Evolutionary conservation across 2,797 vertebrate species (phyloP).

Genomic region (Jordanella pulchra): DNA sequence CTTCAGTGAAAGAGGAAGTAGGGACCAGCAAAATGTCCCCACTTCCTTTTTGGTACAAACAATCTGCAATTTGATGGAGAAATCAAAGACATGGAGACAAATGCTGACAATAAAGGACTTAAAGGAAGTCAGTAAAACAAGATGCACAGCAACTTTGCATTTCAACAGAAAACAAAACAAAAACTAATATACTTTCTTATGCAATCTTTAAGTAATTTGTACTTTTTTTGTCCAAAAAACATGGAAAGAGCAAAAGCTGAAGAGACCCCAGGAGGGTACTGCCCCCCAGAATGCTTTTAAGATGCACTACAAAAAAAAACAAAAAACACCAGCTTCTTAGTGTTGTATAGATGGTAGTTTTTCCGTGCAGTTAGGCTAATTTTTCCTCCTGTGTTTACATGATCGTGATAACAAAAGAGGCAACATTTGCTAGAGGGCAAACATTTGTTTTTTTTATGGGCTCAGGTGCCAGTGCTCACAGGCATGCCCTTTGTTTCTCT

Average conservation of each 20-base stretch:
- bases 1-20: no score
- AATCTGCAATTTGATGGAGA: no score
- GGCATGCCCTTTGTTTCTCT: slow-evolving; percentile 62
- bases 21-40: no score
- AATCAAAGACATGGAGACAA: no score
- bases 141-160: background rate
- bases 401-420: slow-evolving; percentile 28
- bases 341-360: slow-evolving; percentile 28
- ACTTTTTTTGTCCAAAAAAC: background rate
- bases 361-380: slow-evolving; percentile 19
- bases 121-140: background rate
- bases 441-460: slow-evolving; percentile 60
- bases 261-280: background rate
- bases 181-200: background rate
- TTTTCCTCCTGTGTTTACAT: slow-evolving; percentile 32
- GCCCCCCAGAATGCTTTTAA: background rate
- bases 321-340: background rate
- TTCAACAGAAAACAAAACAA: background rate
- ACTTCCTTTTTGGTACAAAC: no score
- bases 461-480: slow-evolving; percentile 45
- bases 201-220: background rate
- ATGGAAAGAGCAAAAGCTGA: background rate
- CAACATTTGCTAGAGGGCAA: slow-evolving; percentile 42
- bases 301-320: background rate
- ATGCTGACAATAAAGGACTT: background rate